Evolutionary conservation across 2,113 vertebrate species (phyloP), one percentile per base, ranked within the genome.

Genomic region (Aix galericulata): DNA sequence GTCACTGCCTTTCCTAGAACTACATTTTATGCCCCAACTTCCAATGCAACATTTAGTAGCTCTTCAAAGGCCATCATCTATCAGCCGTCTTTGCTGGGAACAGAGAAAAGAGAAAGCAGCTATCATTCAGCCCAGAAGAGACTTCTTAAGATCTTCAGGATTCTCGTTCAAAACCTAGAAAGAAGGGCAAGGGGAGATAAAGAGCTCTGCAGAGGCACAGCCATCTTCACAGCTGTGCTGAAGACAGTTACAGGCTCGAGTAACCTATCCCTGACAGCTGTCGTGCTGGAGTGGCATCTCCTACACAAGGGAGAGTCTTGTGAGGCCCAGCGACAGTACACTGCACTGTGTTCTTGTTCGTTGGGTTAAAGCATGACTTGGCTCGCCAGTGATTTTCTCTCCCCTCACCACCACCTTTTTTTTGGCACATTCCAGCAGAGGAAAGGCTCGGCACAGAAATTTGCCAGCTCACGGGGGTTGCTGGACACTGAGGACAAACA

Each of bases 261-360:
- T 29, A 86, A 86, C 34, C 17, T 31, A 68, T 25, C n/a, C 32
- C 52, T 40, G 29, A 48, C 34, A 82, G 53, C 21, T 84, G 86
- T 78, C 58, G 76, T 5, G 31, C 27, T 69, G 53, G n/a, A 82
- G 55, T 5, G 27, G 36, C 46, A 74, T 31, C 55, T 85, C 62
- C 40, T 80, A 71, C 1, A 50, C 36, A 64, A 79, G 8, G 7
- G 2, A 36, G 36, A 36, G n/a, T 25, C 0, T 0, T 2, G 73
- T 59, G 73, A 77, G 40, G 31, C 44, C 36, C 68, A 78, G 26
- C 1, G 3, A 89, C 27, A 74, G 17, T 0, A 0, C 13, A 46
- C 12, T 5, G 12, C 0, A 0, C 22, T 42, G 23, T 11, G 67
- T 34, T 56, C 58, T 5, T 58, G 38, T 26, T 60, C 20, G 22